These are phyloP conservation scores for Adoxophyes honmai DNA, from an alignment of 1,140 invertebrate species.

Conservation along the genomic window DNA sequence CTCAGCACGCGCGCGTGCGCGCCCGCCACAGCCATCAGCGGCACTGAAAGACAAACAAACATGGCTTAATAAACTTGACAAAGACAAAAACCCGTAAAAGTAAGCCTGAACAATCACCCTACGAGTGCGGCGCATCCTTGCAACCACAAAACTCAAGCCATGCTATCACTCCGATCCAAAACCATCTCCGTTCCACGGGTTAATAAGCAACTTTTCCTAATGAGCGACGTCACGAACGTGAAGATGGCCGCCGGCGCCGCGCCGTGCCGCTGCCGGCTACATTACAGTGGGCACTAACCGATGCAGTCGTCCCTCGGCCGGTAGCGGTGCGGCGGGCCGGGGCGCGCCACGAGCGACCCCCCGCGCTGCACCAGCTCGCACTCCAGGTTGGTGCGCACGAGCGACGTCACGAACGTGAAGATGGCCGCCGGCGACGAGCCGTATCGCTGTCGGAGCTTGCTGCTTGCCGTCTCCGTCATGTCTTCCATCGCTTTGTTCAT, in stretches of 20 bases:
- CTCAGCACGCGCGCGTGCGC: conserved; percentile 84
- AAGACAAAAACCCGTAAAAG: too few relatives aligned
- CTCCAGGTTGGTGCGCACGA: conserved; percentile 95
- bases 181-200: too few relatives aligned
- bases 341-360: conserved; percentile 82
- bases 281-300: conserved; percentile 40
- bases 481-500: conserved; percentile 96
- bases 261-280: conserved; percentile 70
- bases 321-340: conserved; percentile 49
- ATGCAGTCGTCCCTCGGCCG: conserved; percentile 92
- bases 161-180: too few relatives aligned
- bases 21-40: conserved; percentile 91
- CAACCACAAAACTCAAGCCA: too few relatives aligned
- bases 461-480: conserved; percentile 86
- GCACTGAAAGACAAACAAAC: conserved; percentile 79
- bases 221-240: conserved; percentile 93
- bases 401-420: conserved; percentile 93
- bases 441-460: conserved; percentile 76
- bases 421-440: conserved; percentile 85
- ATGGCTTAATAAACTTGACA: too few relatives aligned
- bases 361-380: conserved; percentile 92
- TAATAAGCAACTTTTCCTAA: too few relatives aligned
- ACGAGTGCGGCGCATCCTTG: too few relatives aligned
- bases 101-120: too few relatives aligned
- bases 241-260: conserved; percentile 87